A percentile compares a stretch with the other conserved stretches of the same genome.
phyloP scores from a whole-genome alignment of 92 coral and sea anemone genomes.

The Blastomussa wellsi region DNA sequence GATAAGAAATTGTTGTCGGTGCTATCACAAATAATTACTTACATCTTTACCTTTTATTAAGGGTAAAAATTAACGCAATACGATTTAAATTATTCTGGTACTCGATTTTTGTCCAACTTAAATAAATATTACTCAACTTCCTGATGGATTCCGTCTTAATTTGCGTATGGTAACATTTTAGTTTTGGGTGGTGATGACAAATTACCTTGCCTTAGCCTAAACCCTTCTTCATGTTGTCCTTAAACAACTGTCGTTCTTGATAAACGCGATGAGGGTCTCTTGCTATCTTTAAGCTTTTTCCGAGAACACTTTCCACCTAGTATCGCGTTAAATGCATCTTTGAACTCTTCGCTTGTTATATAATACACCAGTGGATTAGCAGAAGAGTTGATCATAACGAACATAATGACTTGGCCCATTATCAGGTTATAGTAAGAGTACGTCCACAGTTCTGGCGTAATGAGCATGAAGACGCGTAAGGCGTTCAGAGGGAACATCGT shows the following conservation, averaged over 20 bases:
- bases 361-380: slow-evolving; percentile 77
- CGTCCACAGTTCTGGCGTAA: slow-evolving; percentile 20
- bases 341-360: slow-evolving; percentile 73
- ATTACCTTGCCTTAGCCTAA: neutral
- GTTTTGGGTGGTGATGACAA: neutral
- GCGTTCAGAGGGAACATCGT: slow-evolving; percentile 70
- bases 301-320: neutral
- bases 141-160: too few species aligned
- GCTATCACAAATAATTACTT: too few species aligned
- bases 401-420: slow-evolving; percentile 54
- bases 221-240: neutral
- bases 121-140: too few species aligned
- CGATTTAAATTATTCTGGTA: too few species aligned
- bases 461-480: slow-evolving; percentile 50
- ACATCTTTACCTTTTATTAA: too few species aligned
- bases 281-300: neutral
- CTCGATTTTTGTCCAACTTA: too few species aligned
- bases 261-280: neutral
- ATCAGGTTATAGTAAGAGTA: slow-evolving; percentile 49
- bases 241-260: slow-evolving; percentile 4
- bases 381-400: slow-evolving; percentile 69
- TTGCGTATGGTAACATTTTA: too few species aligned
- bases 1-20: too few species aligned
- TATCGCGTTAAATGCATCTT: slow-evolving; percentile 36
- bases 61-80: too few species aligned